Conservation (phyloP, 2,797 vertebrate species). For the Chrysolophus pictus region DNA sequence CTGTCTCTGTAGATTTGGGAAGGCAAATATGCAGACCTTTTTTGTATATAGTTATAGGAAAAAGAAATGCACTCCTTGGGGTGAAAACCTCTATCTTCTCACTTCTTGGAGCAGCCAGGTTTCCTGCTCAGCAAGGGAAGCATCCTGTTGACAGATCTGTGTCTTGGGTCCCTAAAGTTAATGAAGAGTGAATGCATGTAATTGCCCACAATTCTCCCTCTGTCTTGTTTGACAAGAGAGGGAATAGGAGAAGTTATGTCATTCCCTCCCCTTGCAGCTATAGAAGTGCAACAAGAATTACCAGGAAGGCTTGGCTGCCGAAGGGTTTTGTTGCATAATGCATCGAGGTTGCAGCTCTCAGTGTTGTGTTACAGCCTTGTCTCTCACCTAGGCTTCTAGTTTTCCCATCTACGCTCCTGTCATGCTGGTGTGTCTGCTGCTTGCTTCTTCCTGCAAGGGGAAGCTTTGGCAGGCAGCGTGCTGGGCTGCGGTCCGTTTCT, state of each 20-base stretch:
- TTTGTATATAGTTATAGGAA: background rate
- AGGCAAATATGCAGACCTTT: background rate
- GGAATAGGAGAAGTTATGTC: background rate
- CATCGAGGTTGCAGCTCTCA: background rate
- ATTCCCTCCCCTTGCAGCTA: background rate
- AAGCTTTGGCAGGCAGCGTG: rapidly evolving
- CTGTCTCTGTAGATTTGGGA: background rate
- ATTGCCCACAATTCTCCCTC: background rate
- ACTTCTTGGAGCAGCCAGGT: background rate
- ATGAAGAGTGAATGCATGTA: background rate
- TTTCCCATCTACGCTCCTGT: background rate
- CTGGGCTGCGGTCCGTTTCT: background rate
- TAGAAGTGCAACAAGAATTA: background rate
- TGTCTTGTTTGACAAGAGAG: background rate
- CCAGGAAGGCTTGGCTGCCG: background rate
- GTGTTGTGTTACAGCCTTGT: background rate
- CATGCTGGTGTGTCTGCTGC: background rate
- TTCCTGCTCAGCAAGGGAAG: background rate
- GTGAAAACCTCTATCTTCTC: background rate
- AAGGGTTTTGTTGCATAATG: background rate
- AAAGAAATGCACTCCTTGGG: background rate
- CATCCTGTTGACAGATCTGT: background rate
- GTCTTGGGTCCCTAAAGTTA: background rate
- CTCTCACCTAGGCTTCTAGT: background rate
- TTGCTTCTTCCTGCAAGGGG: background rate